A percentile compares a stretch with the other conserved stretches of the same genome.
phyloP scores from a whole-genome alignment of 2,888 invertebrate genomes.

The Netelia inedita region DNA sequence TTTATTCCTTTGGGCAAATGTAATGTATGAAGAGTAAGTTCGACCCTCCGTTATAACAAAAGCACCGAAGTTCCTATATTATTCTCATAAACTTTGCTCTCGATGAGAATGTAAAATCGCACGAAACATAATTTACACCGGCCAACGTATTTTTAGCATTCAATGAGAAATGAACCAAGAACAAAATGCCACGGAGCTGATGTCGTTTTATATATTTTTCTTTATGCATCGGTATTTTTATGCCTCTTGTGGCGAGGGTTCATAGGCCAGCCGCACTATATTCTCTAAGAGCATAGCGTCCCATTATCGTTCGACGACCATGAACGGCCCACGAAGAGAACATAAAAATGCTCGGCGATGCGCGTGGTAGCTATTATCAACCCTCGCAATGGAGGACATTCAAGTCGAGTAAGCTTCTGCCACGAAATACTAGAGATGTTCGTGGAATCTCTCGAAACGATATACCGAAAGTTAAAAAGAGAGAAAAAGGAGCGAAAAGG shows the following conservation, averaged over 20 bases:
- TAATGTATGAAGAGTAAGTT: neutral
- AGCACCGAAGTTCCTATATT: neutral
- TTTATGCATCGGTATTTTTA: neutral
- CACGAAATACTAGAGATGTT: constrained; percentile 29
- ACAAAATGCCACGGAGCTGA: neutral
- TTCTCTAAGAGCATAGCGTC: constrained; percentile 19
- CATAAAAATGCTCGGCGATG: constrained; percentile 36
- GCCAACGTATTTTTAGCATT: constrained; percentile 20
- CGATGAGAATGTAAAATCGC: neutral
- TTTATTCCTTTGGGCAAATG: no score
- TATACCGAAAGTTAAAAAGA: constrained; percentile 4
- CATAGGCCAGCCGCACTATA: constrained; percentile 3
- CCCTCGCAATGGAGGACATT: constrained; percentile 49
- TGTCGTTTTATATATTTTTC: constrained; percentile 19
- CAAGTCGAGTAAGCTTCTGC: constrained; percentile 25
- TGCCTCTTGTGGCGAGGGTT: constrained; percentile 6
- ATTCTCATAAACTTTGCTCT: constrained; percentile 28
- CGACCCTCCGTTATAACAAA: neutral
- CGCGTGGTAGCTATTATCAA: constrained; percentile 48
- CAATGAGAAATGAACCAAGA: constrained; percentile 18
- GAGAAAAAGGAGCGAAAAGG: neutral
- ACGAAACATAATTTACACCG: constrained; percentile 23
- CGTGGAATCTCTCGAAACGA: constrained; percentile 15
- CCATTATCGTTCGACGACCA: constrained; percentile 45
- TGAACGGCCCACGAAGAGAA: constrained; percentile 34